These are phyloP conservation scores for Crotalus helleri DNA, from an alignment of 2,113 vertebrate species.

Conservation along the genomic window DNA sequence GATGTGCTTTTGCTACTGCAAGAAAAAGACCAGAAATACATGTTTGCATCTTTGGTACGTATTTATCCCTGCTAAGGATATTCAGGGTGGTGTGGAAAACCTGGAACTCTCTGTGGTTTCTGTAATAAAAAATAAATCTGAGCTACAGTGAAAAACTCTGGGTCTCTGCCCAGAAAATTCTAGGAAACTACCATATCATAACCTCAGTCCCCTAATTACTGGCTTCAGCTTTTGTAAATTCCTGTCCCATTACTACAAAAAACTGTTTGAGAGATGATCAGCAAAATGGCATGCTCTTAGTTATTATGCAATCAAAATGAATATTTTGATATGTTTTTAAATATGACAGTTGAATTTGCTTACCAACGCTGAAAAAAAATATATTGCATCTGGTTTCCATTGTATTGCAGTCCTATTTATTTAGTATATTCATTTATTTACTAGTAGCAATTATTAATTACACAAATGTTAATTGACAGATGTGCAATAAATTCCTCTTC, in stretches of 20 bases:
- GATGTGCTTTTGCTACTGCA: slow-evolving; percentile 90
- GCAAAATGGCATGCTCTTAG: background rate
- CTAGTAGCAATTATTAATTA: background rate
- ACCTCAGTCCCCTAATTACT: background rate
- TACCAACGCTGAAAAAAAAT: background rate
- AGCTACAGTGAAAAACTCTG: background rate
- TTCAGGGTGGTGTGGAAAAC: background rate
- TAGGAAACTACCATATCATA: background rate
- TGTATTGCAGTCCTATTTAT: background rate
- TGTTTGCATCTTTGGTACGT: slow-evolving; percentile 86
- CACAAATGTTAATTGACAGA: background rate
- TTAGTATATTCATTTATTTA: background rate
- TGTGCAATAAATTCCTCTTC: background rate
- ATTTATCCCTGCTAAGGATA: background rate
- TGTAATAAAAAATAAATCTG: background rate
- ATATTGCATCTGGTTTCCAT: background rate
- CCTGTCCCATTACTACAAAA: background rate
- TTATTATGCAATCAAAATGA: background rate
- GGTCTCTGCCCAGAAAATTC: background rate
- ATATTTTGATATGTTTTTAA: background rate
- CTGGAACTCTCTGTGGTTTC: background rate
- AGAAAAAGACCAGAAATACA: slow-evolving; percentile 94
- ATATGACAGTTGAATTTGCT: background rate
- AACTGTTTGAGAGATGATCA: background rate
- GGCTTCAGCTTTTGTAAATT: background rate